Base-by-base conservation (phyloP, 2,888 invertebrate genomes). In the Odontothrips loti region DNA sequence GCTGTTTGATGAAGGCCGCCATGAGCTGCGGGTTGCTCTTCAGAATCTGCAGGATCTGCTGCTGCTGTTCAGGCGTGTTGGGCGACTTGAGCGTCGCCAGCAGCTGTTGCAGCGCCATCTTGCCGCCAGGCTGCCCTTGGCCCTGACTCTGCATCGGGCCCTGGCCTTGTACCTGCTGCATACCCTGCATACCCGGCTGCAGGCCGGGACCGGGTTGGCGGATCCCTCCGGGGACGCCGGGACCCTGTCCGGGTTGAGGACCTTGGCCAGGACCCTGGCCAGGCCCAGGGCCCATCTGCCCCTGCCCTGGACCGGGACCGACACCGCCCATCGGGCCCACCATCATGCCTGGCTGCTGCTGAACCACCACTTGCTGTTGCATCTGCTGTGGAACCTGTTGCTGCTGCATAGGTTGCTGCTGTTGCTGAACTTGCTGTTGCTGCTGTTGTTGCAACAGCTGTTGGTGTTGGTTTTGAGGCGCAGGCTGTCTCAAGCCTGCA, bases 21-120 rank as follows among this genome's bases (percentile, higher is more conserved):
- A 98, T 97, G 79, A 98, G 90, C 85, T 95, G 96, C 75, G 98
- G 98, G 89, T 97, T 96, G 84, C 95, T 94, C 88, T 97, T 97
- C 83, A 98, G 91, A 86, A 98, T 96, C 86, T 94, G 93, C 83
- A 97, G 90, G 83, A 96, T 93, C 88, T 95, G 94, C 86, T 94
- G 94, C 86, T 98, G 97, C 86, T 98, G 97, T 86, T 97, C 96
- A 84, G 94, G 95, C 80, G 95, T 94, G 85, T 94, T 94, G 81
- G 97, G 97, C 85, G 95, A 95, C 85, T 95, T 93, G 81, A 99
- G 90, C 82, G 96, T 96, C 85, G 94, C 93, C 92, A 98, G 93
- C 34, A 98, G 91, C 87, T 96, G 94, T 85, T 95, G 94, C 81
- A 96, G 88, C 83, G 94, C 94, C 85, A 94, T 91, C 84, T 91